Evolutionary conservation across 2,888 invertebrate species (phyloP).

Genomic region (Blastobasis adustella): DNA sequence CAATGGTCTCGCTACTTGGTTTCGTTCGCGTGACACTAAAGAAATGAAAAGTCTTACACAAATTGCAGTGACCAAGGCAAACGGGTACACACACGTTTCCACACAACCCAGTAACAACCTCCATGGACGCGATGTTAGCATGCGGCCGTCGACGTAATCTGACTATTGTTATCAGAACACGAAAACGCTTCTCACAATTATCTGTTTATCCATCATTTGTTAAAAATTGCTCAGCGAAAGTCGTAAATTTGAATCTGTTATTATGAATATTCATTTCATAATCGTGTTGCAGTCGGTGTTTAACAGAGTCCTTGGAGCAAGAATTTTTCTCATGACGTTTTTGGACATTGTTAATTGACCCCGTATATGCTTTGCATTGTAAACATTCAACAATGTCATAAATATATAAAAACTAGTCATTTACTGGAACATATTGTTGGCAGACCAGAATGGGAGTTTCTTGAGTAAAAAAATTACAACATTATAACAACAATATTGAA

Average conservation of each 20-base stretch:
- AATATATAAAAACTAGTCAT: no score
- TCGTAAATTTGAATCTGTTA: slow-evolving; percentile 19
- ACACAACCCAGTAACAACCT: not conserved
- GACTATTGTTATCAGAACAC: slow-evolving; percentile 36
- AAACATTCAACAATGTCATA: no score
- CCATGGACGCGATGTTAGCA: not conserved
- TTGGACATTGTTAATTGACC: no score
- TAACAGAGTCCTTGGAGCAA: not conserved
- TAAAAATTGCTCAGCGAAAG: slow-evolving; percentile 36
- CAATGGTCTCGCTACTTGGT: no score
- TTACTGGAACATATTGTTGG: no score
- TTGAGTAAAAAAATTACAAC: no score
- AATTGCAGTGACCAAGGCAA: not conserved
- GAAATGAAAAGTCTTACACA: not conserved
- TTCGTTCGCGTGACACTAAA: not conserved
- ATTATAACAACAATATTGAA: no score
- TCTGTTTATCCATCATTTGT: slow-evolving; percentile 26
- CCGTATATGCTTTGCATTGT: no score
- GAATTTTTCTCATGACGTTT: slow-evolving; percentile 1
- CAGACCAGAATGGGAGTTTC: no score
- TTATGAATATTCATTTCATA: slow-evolving; percentile 8
- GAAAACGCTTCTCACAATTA: slow-evolving; percentile 40
- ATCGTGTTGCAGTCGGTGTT: not conserved
- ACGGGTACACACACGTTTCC: not conserved
- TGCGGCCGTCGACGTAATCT: slow-evolving; percentile 25